A percentile compares a stretch with the other conserved stretches of the same genome.
Conservation (phyloP, 1,140 invertebrate genomes). For the Penaeus chinensis region DNA sequence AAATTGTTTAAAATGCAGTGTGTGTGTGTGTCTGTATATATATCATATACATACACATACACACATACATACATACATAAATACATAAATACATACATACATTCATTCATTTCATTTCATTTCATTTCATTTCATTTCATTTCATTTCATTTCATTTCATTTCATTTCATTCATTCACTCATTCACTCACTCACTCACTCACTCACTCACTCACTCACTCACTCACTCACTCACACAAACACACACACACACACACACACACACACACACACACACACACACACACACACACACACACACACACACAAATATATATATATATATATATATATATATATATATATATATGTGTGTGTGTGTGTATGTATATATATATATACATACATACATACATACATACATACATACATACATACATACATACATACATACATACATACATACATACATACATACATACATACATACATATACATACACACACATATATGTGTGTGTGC, state of each 20-base stretch:
- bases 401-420: not conserved
- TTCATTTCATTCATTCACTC: too few relatives aligned
- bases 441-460: not conserved
- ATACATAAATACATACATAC: not conserved
- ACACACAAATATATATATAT: too few relatives aligned
- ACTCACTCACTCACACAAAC: too few relatives aligned
- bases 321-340: slow-evolving; percentile 3
- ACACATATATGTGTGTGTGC: not conserved
- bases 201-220: too few relatives aligned
- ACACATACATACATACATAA: slow-evolving; percentile 6
- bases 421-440: not conserved
- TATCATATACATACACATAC: slow-evolving; percentile 7
- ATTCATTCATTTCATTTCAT: not conserved
- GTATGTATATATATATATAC: slow-evolving; percentile 5
- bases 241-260: too few relatives aligned
- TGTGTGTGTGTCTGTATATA: not conserved
- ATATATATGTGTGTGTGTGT: not conserved
- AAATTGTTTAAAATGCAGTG: too few relatives aligned
- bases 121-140: too few relatives aligned
- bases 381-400: slow-evolving; percentile 4
- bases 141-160: too few relatives aligned
- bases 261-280: too few relatives aligned
- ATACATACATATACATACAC: not conserved
- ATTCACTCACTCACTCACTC: too few relatives aligned
- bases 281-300: too few relatives aligned